Conservation (phyloP, 2,888 invertebrate species). For the Pristionchus fissidentatus region DNA sequence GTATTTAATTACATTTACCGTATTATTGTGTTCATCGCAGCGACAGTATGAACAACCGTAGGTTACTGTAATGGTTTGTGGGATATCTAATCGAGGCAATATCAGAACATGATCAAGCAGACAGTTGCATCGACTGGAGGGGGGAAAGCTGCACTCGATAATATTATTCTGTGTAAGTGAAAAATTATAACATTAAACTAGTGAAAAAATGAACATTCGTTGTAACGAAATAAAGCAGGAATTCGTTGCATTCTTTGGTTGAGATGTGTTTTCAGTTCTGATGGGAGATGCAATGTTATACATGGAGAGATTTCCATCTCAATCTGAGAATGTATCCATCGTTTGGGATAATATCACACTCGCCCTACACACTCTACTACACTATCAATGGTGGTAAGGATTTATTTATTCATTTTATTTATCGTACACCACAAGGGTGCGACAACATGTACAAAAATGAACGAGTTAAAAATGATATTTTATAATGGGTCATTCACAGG, state of each 20-base stretch:
- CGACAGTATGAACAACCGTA: no score
- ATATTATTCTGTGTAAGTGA: neutral
- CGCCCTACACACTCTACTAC: neutral
- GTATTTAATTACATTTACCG: no score
- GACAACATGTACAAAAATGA: neutral
- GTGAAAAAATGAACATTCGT: no score
- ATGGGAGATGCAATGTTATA: constrained; percentile 21
- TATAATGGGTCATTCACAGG: no score
- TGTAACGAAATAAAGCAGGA: no score
- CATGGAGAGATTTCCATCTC: constrained; percentile 35
- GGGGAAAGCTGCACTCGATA: neutral
- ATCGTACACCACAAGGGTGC: no score
- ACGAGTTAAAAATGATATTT: no score
- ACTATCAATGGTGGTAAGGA: constrained; percentile 34
- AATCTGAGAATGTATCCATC: neutral
- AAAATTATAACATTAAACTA: neutral
- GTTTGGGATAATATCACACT: constrained; percentile 40
- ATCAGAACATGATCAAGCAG: neutral
- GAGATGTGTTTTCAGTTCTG: neutral
- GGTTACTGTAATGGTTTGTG: neutral
- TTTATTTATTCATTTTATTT: no score
- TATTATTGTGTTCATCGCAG: no score
- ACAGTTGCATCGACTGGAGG: neutral
- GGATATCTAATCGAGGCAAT: neutral
- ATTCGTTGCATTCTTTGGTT: no score